Evolutionary conservation across 1,140 invertebrate genomes (phyloP), one percentile per base, ranked within the genome.

Genomic region (Formica selysi): DNA sequence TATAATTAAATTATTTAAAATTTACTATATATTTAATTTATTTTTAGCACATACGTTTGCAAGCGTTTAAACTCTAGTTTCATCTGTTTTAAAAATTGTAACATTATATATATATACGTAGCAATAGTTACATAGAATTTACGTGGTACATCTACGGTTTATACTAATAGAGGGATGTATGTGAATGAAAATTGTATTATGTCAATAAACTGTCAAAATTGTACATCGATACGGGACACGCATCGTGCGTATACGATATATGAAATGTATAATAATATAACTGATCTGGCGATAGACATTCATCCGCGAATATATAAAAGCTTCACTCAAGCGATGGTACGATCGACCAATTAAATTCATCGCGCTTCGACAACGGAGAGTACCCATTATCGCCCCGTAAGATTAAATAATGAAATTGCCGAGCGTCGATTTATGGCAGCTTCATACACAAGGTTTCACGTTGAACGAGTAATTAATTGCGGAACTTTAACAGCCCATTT

Each of bases 361-460:
- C 68, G 79, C 68, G 79, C 59, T 74, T 76, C 65, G 61, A 61
- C 41, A 68, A 38, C 61, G 51, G 36, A 54, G 81, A 51, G 29
- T 48, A 32, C 48, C 80, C 70, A 89, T 91, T 91, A 90, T 90
- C 89, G 38, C 57, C 67, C 61, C 64, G 62, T 70, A 76, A 90
- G 78, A 88, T 83, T 81, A 41, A 70, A 91, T 84, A 91, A 91
- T 89, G 76, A 65, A 64, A 87, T 79, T 70, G 79, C n/a, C 36
- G 19, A 36, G 51, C 62, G 54, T 62, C 78, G 70, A 74, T 85
- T 73, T 86, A 73, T 73, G 36, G 67, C 68, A 44, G 51, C 67
- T 81, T 61, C 79, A 59, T 32, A 36, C 51, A 71, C 79, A 65
- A 11, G 67, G 26, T 81, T 71, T 81, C 65, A 71, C 67, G 78